These are phyloP conservation scores for Drosophila arizonae DNA, from an alignment of 1,140 invertebrate genomes.

Conservation along the genomic window DNA sequence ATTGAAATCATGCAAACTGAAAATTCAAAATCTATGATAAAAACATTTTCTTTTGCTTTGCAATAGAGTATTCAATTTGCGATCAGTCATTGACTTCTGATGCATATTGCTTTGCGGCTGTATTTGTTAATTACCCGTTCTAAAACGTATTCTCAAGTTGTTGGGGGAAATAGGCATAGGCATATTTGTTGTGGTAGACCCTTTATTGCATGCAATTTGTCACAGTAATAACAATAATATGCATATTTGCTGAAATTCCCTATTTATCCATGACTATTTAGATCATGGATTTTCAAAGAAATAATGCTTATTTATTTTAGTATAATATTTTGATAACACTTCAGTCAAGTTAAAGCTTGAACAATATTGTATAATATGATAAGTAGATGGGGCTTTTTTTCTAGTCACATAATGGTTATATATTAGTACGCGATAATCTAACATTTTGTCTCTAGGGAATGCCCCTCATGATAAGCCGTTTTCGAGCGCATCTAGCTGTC, in stretches of 20 bases:
- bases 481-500: no score
- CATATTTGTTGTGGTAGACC: conserved; percentile 5
- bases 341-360: neutral
- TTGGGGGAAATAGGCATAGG: conserved; percentile 11
- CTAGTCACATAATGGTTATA: neutral
- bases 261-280: neutral
- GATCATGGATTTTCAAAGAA: neutral
- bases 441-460: neutral
- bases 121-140: conserved; percentile 53
- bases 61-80: neutral
- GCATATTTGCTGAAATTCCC: neutral
- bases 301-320: neutral
- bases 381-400: neutral
- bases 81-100: neutral
- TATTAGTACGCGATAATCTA: neutral
- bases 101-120: neutral
- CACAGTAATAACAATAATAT: neutral
- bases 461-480: neutral
- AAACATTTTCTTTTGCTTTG: neutral
- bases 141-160: conserved; percentile 29
- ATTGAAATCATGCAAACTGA: neutral
- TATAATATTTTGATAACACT: neutral
- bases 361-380: neutral
- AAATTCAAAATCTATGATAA: neutral
- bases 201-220: conserved; percentile 9